Percentiles rank a stretch among this genome's conserved stretches.
Evolutionary conservation across 92 coral and sea anemone species (phyloP).

Genomic region (Epizoanthus stellaris): DNA sequence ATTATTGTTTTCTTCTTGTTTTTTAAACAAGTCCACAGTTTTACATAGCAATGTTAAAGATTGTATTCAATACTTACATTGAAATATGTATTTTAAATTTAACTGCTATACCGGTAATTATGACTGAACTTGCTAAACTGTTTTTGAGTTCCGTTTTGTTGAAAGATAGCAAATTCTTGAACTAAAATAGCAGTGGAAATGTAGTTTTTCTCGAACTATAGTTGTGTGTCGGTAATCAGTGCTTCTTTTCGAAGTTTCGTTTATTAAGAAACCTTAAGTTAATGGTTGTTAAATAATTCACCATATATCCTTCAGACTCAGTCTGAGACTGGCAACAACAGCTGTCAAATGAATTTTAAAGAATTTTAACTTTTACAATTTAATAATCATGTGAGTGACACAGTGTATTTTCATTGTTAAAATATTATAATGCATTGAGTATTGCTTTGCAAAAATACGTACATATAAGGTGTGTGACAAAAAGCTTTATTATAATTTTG

Average conservation of each 20-base stretch:
- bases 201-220: neutral
- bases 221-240: neutral
- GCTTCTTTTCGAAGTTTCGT: neutral
- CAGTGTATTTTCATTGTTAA: too few species aligned
- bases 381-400: neutral
- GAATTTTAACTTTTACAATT: neutral
- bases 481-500: too few species aligned
- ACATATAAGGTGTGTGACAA: too few species aligned
- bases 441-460: too few species aligned
- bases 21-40: too few species aligned
- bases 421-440: too few species aligned
- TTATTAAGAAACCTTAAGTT: neutral
- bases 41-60: too few species aligned
- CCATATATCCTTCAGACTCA: neutral
- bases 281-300: slow-evolving; percentile 33
- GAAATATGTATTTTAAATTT: too few species aligned
- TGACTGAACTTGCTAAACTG: neutral
- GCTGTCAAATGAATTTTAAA: neutral
- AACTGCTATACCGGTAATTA: neutral
- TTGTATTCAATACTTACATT: too few species aligned
- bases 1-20: neutral
- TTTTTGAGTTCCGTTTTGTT: neutral
- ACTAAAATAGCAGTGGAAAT: neutral
- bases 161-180: neutral
- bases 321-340: neutral